Evolutionary conservation across 2,888 invertebrate genomes (phyloP).

Genomic region (Drosophila melanosoma): DNA sequence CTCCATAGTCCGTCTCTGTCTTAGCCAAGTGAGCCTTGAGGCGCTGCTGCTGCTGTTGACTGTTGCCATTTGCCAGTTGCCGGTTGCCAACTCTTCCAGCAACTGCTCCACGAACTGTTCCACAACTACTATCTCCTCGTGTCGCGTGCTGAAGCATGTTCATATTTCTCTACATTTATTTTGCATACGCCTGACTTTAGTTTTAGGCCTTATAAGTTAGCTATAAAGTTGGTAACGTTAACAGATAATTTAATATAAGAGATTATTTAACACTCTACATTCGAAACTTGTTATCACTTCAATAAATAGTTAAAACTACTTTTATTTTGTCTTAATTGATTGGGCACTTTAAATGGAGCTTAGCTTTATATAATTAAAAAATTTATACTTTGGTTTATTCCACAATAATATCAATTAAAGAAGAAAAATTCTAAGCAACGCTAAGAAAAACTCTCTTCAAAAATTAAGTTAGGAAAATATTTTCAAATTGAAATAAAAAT

Average conservation of each 20-base stretch:
- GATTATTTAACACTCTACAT: background rate
- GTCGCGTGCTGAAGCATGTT: constrained; percentile 73
- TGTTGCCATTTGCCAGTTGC: constrained; percentile 24
- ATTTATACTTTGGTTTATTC: background rate
- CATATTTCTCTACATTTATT: constrained; percentile 54
- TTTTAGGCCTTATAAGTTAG: background rate
- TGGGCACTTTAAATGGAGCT: background rate
- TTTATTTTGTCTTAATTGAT: background rate
- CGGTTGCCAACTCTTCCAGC: constrained; percentile 21
- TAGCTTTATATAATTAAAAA: background rate
- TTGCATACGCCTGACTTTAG: constrained; percentile 24
- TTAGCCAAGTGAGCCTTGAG: constrained; percentile 68
- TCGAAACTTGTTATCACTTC: background rate
- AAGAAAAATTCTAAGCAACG: background rate
- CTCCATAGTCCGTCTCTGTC: constrained; percentile 21
- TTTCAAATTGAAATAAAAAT: background rate
- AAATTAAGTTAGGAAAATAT: background rate
- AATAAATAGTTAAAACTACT: background rate
- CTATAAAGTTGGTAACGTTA: background rate
- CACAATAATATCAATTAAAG: background rate
- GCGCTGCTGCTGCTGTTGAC: constrained; percentile 27
- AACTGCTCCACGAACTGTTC: constrained; percentile 25
- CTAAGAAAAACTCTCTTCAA: background rate
- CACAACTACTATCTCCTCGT: constrained; percentile 67
- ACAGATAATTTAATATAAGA: background rate